These are phyloP conservation scores for Sciaenops ocellatus DNA, from an alignment of 2,797 vertebrate genomes.

Conservation along the genomic window DNA sequence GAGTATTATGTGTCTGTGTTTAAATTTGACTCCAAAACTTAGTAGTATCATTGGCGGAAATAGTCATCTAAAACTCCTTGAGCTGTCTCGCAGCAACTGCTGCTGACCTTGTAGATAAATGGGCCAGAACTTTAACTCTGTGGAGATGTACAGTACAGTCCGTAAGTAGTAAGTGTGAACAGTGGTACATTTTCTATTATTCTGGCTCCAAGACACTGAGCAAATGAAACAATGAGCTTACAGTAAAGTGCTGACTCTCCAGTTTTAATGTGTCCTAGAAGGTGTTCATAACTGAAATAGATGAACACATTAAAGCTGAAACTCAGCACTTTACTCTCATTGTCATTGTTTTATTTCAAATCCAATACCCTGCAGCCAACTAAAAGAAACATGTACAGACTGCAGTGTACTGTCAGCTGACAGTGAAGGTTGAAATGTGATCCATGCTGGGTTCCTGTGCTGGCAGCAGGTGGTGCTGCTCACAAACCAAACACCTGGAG, in stretches of 20 bases:
- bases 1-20: not conserved
- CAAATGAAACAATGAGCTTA: conserved; percentile 1
- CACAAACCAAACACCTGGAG: conserved; percentile 21
- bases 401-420: not conserved
- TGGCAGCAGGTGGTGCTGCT: conserved; percentile 55
- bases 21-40: not conserved
- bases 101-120: not conserved
- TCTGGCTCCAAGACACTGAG: not conserved
- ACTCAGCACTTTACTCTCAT: conserved; percentile 2
- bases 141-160: not conserved
- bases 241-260: conserved; percentile 10
- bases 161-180: not conserved
- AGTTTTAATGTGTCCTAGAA: not conserved
- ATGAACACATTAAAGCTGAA: not conserved
- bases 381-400: not conserved
- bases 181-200: not conserved
- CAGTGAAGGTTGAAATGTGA: conserved; percentile 3
- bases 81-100: not conserved
- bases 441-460: not conserved
- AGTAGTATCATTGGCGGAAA: not conserved
- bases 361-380: not conserved
- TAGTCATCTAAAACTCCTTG: not conserved
- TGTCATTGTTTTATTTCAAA: conserved; percentile 11
- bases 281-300: not conserved
- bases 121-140: not conserved